Percentiles rank a stretch among this genome's conserved stretches.
phyloP scores from a whole-genome alignment of 2,113 vertebrate species.

The Psephotus haematonotus region DNA sequence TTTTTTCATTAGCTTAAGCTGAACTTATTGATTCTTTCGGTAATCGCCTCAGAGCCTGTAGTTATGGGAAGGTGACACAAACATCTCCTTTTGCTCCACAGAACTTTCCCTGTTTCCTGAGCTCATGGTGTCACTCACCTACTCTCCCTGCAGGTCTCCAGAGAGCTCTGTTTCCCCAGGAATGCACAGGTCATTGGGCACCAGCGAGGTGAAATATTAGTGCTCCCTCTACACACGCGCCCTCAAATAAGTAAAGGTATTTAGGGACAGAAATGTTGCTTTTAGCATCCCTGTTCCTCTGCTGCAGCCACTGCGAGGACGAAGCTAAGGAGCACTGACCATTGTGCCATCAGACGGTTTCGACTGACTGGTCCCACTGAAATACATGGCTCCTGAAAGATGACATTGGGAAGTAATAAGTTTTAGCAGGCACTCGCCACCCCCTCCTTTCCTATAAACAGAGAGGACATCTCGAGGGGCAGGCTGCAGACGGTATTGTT shows the following conservation, averaged over 20 bases:
- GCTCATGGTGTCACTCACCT: not conserved
- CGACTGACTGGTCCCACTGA: not conserved
- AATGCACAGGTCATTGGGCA: not conserved
- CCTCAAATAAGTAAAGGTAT: not conserved
- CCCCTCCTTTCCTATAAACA: slow-evolving; percentile 54
- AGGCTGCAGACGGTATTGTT: slow-evolving; percentile 53
- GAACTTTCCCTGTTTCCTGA: not conserved
- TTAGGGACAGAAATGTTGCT: not conserved
- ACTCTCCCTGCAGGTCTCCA: not conserved
- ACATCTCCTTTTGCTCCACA: not conserved
- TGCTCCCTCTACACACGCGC: not conserved
- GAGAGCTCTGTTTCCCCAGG: not conserved
- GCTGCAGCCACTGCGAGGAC: not conserved
- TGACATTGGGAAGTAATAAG: not conserved
- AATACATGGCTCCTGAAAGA: not conserved
- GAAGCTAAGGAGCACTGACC: not conserved
- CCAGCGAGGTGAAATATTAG: not conserved
- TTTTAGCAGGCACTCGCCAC: slow-evolving; percentile 27
- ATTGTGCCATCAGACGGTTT: not conserved
- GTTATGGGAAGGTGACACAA: not conserved
- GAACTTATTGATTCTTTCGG: not conserved
- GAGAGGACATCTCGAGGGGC: not conserved
- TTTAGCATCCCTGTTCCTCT: not conserved
- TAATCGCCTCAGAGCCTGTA: not conserved
- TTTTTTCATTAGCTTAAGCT: slow-evolving; percentile 21